Evolutionary conservation across 2,113 vertebrate species (phyloP), one percentile per base, ranked within the genome.

Genomic region (Semicossyphus pulcher): DNA sequence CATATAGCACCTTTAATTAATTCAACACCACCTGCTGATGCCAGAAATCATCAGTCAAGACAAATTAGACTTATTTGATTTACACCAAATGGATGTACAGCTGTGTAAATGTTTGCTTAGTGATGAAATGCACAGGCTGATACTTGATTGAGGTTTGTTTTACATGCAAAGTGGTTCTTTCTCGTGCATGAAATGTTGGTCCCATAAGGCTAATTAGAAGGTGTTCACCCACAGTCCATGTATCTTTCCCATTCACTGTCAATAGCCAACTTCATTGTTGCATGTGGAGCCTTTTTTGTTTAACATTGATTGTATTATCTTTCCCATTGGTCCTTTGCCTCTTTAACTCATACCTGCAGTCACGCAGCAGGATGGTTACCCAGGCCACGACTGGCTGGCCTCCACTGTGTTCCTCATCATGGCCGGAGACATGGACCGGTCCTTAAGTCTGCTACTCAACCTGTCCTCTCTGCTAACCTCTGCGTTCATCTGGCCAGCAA

Each of bases 341-440:
- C 95, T 94, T 97, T 97, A 92, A 96, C 94, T 64, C 26, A 10
- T 8, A 2, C 31, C 23, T 20, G 2, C 91, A 98, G 95, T 86
- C 76, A 92, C 92, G 84, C 90, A 95, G 73, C 95, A 87, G 72
- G 92, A 90, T 3, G 71, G 3, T 52, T 96, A 84, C 29, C 52
- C 92, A 28, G 95, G 95, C 79, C 92, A 97, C 7, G 97, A 99
- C 86, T 99, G 97, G 98, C 95, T 99, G 92, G 91, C 86, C 0
- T 95, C 95, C 75, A 96, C 96, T 4, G 76, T 97, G 8, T 99
- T 98, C 89, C 92, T 99, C 74, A 85, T 99, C 45, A 95, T 96
- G 96, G 84, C 91, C 0, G 97, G 96, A 12, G 89, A 97, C 5
- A 25, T n/a, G 57, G 89, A 94, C 25, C 94, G 92, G 57, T 95